phyloP scores from a whole-genome alignment of 2,113 vertebrate genomes.

The Sceloporus undulatus region DNA sequence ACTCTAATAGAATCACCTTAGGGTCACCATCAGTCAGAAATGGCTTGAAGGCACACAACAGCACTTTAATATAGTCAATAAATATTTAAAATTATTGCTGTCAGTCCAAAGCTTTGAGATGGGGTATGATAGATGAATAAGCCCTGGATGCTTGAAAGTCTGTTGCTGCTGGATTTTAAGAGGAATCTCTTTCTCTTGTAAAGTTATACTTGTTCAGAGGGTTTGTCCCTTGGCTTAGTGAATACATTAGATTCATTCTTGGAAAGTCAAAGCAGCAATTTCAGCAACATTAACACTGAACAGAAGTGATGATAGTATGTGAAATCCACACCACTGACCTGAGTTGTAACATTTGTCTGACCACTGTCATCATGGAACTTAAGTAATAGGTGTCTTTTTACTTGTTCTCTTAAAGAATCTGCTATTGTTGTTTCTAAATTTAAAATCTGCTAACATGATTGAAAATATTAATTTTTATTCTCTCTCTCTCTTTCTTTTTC shows the following conservation, averaged over 20 bases:
- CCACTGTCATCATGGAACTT: background rate
- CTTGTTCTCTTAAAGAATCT: background rate
- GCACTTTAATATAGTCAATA: background rate
- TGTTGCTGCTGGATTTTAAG: background rate
- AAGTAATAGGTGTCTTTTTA: background rate
- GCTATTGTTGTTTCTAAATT: background rate
- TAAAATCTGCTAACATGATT: background rate
- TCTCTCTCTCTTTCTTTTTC: background rate
- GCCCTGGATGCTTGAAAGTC: background rate
- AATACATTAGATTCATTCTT: background rate
- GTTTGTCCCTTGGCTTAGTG: background rate
- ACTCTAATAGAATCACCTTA: too few species aligned
- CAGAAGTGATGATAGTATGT: background rate
- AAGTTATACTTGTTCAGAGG: background rate
- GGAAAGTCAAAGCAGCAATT: background rate
- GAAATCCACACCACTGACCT: background rate
- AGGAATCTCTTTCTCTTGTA: background rate
- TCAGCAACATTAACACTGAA: background rate
- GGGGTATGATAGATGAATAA: background rate
- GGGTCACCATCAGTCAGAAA: too few species aligned
- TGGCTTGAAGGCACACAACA: too few species aligned
- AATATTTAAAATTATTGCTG: background rate
- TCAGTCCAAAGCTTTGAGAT: background rate
- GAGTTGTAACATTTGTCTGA: background rate
- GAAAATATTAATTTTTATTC: slow-evolving; percentile 43